Base-by-base conservation (phyloP, 1,140 invertebrate species). In the Sycophila sp. region DNA sequence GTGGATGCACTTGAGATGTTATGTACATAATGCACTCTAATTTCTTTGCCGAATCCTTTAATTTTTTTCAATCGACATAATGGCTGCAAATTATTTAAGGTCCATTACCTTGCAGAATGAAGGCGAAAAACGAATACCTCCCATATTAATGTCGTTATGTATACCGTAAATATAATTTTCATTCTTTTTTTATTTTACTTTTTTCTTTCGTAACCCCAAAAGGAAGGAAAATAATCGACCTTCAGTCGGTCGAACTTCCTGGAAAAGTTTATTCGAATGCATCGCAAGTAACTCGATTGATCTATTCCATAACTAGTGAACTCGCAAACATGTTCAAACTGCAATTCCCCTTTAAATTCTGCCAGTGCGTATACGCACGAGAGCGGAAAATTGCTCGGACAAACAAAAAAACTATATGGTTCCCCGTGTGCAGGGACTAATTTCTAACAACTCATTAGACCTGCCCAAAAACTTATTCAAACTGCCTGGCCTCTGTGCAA, bases 311-410 rank as follows among this genome's bases (percentile, higher is more conserved):
- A 32, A 24, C 28, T n/a, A 42, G 63, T n/a, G n/a, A n/a, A n/a
- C n/a, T n/a, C n/a, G n/a, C 2, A 30, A 51, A 56, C 36, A 36
- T 19, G 36, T 24, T 55, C 8, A 42, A 55, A 66, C 40, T 66
- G 38, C 22, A 56, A 32, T 30, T 13, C 53, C 0, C 19, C 24
- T 24, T 40, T 66, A 51, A 34, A 51, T 51, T 24, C 17, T 63
- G 2, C 8, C n/a, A 11, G 0, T 38, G 13, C 11, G 19, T 34
- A 51, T 15, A n/a, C 3, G 17, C 19, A 11, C 1, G 10, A 3
- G 22, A 17, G 7, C 11, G 30, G n/a, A 17, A 28, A 65, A 65
- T 55, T 65, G 32, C 32, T 30, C n/a, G 13, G 15, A 42, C 34
- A 53, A 64, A 38, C 22, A 53, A 64, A 24, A 47, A 53, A 53